Conservation (phyloP, 2,797 vertebrate genomes). For the Atherinosoma microstoma region DNA sequence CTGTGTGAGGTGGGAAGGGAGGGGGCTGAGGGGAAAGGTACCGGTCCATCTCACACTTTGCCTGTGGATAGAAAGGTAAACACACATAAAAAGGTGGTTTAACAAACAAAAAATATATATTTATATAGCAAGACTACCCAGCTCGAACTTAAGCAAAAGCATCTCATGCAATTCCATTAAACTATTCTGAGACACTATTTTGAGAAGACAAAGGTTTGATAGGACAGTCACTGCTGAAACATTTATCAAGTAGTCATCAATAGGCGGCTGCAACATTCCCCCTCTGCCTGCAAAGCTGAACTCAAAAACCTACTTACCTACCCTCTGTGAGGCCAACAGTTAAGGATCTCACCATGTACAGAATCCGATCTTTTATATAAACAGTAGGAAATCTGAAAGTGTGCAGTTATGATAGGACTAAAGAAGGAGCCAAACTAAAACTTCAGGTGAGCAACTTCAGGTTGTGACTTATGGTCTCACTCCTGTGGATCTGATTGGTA, state of each 20-base stretch:
- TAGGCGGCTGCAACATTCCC: constrained; percentile 92
- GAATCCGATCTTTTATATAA: not conserved
- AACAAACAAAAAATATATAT: not conserved
- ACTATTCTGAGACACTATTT: constrained; percentile 57
- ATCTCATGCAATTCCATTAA: constrained; percentile 14
- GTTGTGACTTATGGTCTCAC: not conserved
- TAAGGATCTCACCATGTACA: constrained; percentile 28
- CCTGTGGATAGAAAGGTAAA: constrained; percentile 76
- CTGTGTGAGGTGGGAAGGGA: constrained; percentile 48
- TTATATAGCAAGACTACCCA: not conserved
- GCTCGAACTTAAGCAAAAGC: not conserved
- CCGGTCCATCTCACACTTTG: constrained; percentile 96
- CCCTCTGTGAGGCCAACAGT: constrained; percentile 71
- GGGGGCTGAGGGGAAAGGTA: constrained; percentile 90
- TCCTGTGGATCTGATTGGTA: constrained; percentile 7
- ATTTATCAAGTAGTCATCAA: constrained; percentile 92
- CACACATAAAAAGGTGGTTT: constrained; percentile 6
- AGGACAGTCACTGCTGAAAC: constrained; percentile 89
- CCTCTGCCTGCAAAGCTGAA: constrained; percentile 84
- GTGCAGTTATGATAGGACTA: not conserved
- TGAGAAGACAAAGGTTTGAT: constrained; percentile 72
- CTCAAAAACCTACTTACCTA: constrained; percentile 74
- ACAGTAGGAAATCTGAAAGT: not conserved
- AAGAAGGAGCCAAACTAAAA: constrained; percentile 5
- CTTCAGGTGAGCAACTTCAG: not conserved